Conservation (phyloP, 30 jellyfish, hydroid and myxozoan species). For the Pseudorhiza aurosa region DNA sequence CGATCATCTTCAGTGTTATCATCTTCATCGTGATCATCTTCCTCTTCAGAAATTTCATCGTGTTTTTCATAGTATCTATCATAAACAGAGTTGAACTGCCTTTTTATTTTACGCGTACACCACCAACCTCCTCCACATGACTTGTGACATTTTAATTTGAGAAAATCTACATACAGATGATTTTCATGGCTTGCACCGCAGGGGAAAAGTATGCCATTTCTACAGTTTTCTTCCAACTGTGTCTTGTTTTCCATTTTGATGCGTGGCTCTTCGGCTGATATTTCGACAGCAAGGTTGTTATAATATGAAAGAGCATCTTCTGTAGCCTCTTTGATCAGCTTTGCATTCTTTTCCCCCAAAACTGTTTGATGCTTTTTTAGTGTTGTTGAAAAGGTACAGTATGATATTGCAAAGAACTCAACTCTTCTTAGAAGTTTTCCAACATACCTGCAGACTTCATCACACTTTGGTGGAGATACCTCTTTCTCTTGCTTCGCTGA, state of each 20-base stretch:
- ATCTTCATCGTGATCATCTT: not conserved
- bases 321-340: not conserved
- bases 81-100: not conserved
- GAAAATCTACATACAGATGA: not conserved
- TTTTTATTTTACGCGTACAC: not conserved
- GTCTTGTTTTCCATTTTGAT: conserved; percentile 4
- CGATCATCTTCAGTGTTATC: not conserved
- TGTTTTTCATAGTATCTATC: not conserved
- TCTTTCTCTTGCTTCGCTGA: not conserved
- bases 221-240: not conserved
- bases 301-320: not conserved
- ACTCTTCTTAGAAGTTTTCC: not conserved
- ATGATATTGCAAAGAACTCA: not conserved
- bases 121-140: not conserved
- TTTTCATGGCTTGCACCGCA: not conserved
- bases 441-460: not conserved
- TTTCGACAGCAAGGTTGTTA: not conserved
- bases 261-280: not conserved
- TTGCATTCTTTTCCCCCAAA: not conserved
- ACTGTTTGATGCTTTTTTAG: not conserved
- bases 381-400: not conserved
- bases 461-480: not conserved
- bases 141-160: not conserved
- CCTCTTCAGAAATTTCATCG: not conserved
- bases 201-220: not conserved